Conservation (phyloP, 2,113 vertebrate genomes). For the Platycercus adscitus region DNA sequence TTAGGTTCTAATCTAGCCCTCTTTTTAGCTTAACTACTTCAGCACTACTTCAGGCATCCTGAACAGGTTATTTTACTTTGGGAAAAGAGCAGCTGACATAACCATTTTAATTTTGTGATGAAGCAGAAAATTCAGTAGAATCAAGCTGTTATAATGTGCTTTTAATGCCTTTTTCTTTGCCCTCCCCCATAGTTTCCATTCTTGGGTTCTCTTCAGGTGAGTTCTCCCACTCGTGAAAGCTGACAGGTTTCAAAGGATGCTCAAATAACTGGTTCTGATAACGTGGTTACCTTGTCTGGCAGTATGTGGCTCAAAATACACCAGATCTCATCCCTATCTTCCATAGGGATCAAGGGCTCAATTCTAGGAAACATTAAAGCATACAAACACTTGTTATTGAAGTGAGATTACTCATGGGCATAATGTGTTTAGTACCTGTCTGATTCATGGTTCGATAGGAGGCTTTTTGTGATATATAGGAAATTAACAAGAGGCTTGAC, state of each 20-base stretch:
- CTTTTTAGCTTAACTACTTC: neutral
- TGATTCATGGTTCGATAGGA: conserved; percentile 16
- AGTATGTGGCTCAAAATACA: neutral
- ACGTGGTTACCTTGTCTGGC: neutral
- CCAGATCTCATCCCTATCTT: neutral
- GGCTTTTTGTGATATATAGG: neutral
- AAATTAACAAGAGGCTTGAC: neutral
- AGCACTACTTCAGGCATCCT: neutral
- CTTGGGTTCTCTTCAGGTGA: conserved; percentile 1
- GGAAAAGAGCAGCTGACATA: neutral
- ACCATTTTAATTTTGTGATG: neutral
- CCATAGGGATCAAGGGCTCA: neutral
- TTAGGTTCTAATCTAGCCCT: neutral
- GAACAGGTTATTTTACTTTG: neutral
- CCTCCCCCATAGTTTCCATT: neutral
- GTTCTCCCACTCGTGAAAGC: neutral
- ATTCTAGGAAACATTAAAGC: neutral
- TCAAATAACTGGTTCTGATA: neutral
- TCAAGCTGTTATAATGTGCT: neutral
- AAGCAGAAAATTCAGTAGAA: neutral
- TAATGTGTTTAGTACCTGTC: conserved; percentile 25
- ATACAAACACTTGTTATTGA: neutral
- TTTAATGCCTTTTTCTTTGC: neutral
- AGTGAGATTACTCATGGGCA: conserved; percentile 12
- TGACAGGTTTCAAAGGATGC: neutral